Conservation (phyloP, 2,888 invertebrate species). For the Acanthoscelides obtectus region DNA sequence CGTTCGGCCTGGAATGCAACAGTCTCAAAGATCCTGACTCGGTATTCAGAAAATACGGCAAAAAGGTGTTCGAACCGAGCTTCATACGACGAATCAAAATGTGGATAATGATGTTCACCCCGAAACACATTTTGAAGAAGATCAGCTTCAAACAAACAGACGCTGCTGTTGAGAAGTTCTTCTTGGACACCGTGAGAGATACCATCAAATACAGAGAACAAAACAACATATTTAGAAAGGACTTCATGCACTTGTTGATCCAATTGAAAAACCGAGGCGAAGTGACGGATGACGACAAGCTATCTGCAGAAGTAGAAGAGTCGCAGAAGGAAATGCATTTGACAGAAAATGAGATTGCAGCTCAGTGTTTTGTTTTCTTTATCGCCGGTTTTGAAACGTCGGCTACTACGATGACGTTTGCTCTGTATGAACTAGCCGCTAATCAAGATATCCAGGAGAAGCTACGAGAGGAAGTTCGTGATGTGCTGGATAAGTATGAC, state of each 20-base stretch:
- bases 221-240: constrained; percentile 42
- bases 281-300: constrained; percentile 21
- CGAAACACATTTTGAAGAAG: background rate
- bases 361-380: constrained; percentile 28
- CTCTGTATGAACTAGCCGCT: constrained; percentile 23
- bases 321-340: background rate
- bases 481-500: constrained; percentile 16
- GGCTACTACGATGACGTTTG: constrained; percentile 29
- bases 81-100: background rate
- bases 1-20: constrained; percentile 56
- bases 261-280: constrained; percentile 41
- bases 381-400: constrained; percentile 30
- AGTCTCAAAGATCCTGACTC: constrained; percentile 51
- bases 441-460: constrained; percentile 25
- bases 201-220: constrained; percentile 36
- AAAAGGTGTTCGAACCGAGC: constrained; percentile 17
- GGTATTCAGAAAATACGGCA: constrained; percentile 42
- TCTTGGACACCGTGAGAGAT: constrained; percentile 35
- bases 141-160: background rate
- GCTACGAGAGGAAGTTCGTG: constrained; percentile 20
- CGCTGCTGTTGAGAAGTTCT: constrained; percentile 19
- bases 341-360: constrained; percentile 21
- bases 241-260: constrained; percentile 50
- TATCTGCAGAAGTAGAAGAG: constrained; percentile 2
- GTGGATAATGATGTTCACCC: background rate